These are phyloP conservation scores for Pemphredon lugubris DNA, from an alignment of 2,888 invertebrate genomes.

Conservation along the genomic window DNA sequence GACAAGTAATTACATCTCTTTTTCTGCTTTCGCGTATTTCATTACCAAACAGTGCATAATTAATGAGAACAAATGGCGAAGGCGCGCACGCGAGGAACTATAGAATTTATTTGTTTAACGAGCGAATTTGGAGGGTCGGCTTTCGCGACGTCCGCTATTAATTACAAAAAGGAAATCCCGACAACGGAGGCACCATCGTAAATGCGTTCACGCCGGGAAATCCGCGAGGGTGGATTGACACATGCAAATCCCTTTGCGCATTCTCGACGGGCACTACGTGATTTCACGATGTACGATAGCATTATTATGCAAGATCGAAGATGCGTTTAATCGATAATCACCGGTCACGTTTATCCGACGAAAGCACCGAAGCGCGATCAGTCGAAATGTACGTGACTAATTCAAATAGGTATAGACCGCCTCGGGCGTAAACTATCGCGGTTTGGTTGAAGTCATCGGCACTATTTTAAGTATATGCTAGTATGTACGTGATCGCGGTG, in stretches of 20 bases:
- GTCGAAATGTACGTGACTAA: constrained; percentile 57
- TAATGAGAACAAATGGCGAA: neutral
- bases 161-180: constrained; percentile 7
- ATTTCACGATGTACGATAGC: constrained; percentile 60
- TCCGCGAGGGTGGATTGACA: constrained; percentile 56
- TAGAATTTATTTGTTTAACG: constrained; percentile 15
- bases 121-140: neutral
- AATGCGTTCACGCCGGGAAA: constrained; percentile 30
- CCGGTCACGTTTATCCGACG: constrained; percentile 54
- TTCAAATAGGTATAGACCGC: constrained; percentile 36
- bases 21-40: too few relatives aligned
- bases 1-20: too few relatives aligned
- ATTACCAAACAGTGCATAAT: neutral
- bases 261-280: constrained; percentile 62
- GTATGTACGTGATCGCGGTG: too few relatives aligned
- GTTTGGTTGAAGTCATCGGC: constrained; percentile 4
- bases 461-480: constrained; percentile 10
- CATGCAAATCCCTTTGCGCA: constrained; percentile 59
- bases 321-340: constrained; percentile 61
- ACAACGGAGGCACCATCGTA: constrained; percentile 25
- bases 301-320: constrained; percentile 64
- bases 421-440: constrained; percentile 27
- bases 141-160: neutral
- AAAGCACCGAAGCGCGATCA: constrained; percentile 50
- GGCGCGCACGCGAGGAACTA: neutral